Evolutionary conservation across 2,888 invertebrate genomes (phyloP), one percentile per base, ranked within the genome.

Genomic region (Caenorhabditis becei): DNA sequence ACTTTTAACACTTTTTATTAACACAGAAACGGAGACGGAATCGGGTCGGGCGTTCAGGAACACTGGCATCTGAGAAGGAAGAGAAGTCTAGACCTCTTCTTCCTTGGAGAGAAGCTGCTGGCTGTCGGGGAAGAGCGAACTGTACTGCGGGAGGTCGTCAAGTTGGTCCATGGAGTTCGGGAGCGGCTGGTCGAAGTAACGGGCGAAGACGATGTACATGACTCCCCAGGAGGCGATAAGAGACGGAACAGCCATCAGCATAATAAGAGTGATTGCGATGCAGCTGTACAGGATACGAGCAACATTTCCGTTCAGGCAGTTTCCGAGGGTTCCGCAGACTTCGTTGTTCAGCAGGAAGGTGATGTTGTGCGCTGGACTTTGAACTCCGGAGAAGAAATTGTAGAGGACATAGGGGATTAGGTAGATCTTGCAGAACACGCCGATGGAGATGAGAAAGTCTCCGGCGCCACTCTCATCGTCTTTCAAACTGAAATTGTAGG

Each of bases 381-480:
- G 59, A 20, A 20, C 26, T 23, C 75, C 75, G 20, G 75, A 66
- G 37, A 75, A 66, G 66, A 75, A 75, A 23, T 66, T 75, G 75
- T 75, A 75, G 44, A 75, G 61, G 11, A 75, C 44, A 37, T 75
- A 75, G 16, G 75, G 75, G 24, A 75, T 66, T n/a, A 75, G 47
- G 51, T 75, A 75, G 66, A 75, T 53, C 47, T 75, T 75, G 75
- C 75, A 75, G 54, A 75, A 75, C 11, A 75, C 75, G 1, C 75
- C 75, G 26, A 66, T 75, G 14, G 75, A 75, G 28, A 75, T 66
- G 53, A 75, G 59, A 61, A 75, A 75, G 47, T 75, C 75, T 11
- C 66, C 66, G 59, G 75, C 75, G 35, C 75, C 75, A 28, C 66
- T 75, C 28, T 66, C 41, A 24, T 75, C 61, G n/a, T 61, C 47